phyloP scores from a whole-genome alignment of 1,140 invertebrate genomes.

The Drosophila micromelanica region DNA sequence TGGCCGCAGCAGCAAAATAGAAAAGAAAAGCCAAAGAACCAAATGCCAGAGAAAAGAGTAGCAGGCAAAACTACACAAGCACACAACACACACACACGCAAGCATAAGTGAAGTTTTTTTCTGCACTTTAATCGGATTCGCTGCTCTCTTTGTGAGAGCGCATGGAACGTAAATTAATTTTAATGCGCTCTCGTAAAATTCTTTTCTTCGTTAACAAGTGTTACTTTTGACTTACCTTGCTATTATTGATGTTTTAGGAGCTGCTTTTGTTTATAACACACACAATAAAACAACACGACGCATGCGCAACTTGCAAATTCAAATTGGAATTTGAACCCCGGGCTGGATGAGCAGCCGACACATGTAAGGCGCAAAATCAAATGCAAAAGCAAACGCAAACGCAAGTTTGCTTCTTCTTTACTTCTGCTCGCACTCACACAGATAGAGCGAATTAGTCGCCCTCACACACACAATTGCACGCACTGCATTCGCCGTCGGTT shows the following conservation, averaged over 20 bases:
- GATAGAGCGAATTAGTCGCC: conserved; percentile 52
- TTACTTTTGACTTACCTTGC: conserved; percentile 30
- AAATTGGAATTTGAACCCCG: conserved; percentile 73
- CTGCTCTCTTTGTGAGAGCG: conserved; percentile 15
- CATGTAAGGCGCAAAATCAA: conserved; percentile 47
- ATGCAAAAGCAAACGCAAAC: conserved; percentile 43
- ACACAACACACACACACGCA: conserved; percentile 21
- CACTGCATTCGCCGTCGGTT: conserved; percentile 54
- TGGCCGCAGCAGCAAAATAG: conserved; percentile 53
- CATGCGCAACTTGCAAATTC: conserved; percentile 57
- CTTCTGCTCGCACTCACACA: conserved; percentile 27
- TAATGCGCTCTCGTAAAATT: conserved; percentile 16
- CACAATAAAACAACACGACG: conserved; percentile 23
- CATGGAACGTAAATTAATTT: conserved; percentile 16
- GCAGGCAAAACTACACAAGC: conserved; percentile 14
- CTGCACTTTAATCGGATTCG: conserved; percentile 19
- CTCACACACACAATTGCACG: conserved; percentile 54
- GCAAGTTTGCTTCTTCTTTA: conserved; percentile 38
- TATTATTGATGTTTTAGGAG: conserved; percentile 8
- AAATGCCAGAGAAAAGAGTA: conserved; percentile 37
- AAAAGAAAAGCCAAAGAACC: conserved; percentile 46
- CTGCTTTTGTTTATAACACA: conserved; percentile 10
- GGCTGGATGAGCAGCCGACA: conserved; percentile 11
- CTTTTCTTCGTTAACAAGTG: conserved; percentile 32
- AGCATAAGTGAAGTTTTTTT: conserved; percentile 31